Evolutionary conservation across 2,797 vertebrate genomes (phyloP).

Genomic region (Babyrousa celebensis): DNA sequence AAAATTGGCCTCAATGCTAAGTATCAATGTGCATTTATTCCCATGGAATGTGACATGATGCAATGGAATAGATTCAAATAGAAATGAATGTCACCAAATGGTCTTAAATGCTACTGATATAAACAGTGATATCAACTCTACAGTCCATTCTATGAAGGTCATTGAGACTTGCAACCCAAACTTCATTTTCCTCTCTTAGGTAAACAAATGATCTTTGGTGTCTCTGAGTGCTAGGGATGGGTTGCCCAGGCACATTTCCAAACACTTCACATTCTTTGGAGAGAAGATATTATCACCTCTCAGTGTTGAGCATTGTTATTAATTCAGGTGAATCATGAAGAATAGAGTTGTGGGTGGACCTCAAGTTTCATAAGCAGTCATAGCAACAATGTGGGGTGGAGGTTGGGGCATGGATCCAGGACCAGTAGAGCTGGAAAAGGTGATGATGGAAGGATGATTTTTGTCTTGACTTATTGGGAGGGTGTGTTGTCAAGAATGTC

Average conservation of each 20-base stretch:
- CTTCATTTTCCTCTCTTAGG: conserved; percentile 38
- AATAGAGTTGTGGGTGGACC: conserved; percentile 77
- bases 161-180: neutral
- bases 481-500: conserved; percentile 66
- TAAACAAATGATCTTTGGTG: conserved; percentile 53
- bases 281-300: conserved; percentile 73
- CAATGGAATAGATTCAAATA: neutral
- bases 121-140: conserved; percentile 18
- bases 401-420: conserved; percentile 72
- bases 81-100: neutral
- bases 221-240: neutral
- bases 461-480: conserved; percentile 55
- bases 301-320: conserved; percentile 77
- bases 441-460: conserved; percentile 73
- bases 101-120: conserved; percentile 20
- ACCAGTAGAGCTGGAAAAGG: conserved; percentile 57
- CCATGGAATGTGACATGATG: neutral
- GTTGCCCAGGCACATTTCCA: conserved; percentile 56
- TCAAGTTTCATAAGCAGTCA: conserved; percentile 72
- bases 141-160: neutral
- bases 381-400: conserved; percentile 43
- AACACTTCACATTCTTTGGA: conserved; percentile 73
- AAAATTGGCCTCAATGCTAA: neutral
- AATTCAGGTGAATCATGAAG: conserved; percentile 80
- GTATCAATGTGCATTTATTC: neutral